Percentiles rank a stretch among this genome's conserved stretches.
These are phyloP conservation scores for Nasonovia ribisnigri DNA, from an alignment of 2,888 invertebrate genomes.

Conservation along the genomic window DNA sequence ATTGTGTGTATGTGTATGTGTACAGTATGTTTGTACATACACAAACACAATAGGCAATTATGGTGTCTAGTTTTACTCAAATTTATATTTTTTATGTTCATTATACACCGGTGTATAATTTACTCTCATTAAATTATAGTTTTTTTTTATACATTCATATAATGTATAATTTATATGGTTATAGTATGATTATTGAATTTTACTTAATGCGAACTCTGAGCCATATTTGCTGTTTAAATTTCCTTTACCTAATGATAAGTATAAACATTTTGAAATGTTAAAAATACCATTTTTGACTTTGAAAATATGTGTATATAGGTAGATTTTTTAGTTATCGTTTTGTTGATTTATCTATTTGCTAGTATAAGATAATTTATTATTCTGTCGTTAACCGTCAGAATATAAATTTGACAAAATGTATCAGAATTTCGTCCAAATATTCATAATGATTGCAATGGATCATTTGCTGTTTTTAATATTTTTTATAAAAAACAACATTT, in stretches of 20 bases:
- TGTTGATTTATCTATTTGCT: slow-evolving; percentile 4
- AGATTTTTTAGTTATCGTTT: slow-evolving; percentile 5
- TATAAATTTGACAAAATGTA: slow-evolving; percentile 5
- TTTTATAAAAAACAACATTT: slow-evolving; percentile 25
- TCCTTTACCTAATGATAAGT: neutral
- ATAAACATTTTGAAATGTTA: neutral
- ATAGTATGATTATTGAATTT: neutral
- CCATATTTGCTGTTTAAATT: neutral
- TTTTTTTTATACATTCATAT: slow-evolving; percentile 6
- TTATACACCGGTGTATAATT: neutral
- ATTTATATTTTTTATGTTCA: neutral
- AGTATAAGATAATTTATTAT: slow-evolving; percentile 23
- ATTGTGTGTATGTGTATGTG: neutral
- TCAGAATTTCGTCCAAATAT: slow-evolving; percentile 58
- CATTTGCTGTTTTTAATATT: slow-evolving; percentile 12
- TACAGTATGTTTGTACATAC: neutral
- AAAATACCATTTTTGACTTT: neutral
- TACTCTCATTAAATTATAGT: slow-evolving; percentile 14
- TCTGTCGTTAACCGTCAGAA: slow-evolving; percentile 13
- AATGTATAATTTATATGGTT: neutral
- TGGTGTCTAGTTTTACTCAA: slow-evolving; percentile 2
- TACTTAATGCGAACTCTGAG: neutral
- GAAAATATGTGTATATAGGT: neutral
- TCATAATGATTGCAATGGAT: slow-evolving; percentile 40
- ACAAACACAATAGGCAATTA: neutral